Evolutionary conservation across 2,888 invertebrate genomes (phyloP), one percentile per base, ranked within the genome.

Genomic region (Schizotus pectinicornis): DNA sequence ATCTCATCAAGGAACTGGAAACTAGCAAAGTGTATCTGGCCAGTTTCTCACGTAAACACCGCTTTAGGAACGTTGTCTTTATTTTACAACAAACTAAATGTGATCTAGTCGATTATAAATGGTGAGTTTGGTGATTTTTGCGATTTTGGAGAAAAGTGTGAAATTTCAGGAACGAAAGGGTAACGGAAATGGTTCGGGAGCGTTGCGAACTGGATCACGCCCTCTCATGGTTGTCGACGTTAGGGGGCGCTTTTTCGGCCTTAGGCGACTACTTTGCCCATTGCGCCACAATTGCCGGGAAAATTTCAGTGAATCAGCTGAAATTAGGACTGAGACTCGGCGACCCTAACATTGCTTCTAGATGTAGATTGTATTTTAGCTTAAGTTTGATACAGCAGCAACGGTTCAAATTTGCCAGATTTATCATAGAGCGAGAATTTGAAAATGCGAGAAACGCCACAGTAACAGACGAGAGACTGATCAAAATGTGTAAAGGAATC

Each of bases 181-280:
- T 85, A 34, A 77, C 77, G 9, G 63, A 72, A 41, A 77, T 85
- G 70, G 75, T 83, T 3, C 75, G 87, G 82, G 89, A 88, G 64
- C 84, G 85, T 67, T 83, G 88, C 62, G 93, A 94, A 79, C 81
- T 92, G 67, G 94, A 94, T 67, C 86, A 91, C 80, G 85, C 92
- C 30, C 87, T 97, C 84, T 95, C 95, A 11, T 96, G 96, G 95
- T 80, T 98, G 14, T 98, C 97, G 12, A 98, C 98, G 0, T 83
- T 98, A 9, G 98, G 98, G 1, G 98, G 98, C 42, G 98, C 95
- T 1, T 98, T 93, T 79, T 98, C 98, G 1, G 93, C 97, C 0
- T 82, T 98, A 50, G 98, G 98, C 1, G 97, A 98, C 75, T 88
- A 92, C 72, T 91, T 90, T 78, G 81, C 83, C 49, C 81, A 86